Base-by-base conservation (phyloP, 2,113 vertebrate species). In the Hyaena hyaena region DNA sequence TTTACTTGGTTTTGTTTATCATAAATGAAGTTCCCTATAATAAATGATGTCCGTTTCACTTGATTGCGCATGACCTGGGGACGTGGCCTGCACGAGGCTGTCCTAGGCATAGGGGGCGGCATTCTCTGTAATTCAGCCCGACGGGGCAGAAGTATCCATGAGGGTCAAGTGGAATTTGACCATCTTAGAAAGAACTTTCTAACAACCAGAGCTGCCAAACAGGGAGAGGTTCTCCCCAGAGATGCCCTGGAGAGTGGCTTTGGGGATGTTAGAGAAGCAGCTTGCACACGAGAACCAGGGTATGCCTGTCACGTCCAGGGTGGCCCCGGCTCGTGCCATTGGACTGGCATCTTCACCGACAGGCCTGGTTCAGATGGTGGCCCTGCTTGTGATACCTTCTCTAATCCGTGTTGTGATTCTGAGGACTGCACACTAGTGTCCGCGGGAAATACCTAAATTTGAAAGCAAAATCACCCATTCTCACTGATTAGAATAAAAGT, bases 271-370 rank as follows among this genome's bases (percentile, higher is more conserved):
- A 5, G 6, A 43, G 26, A 43, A 10, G 86, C 1, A 0, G 4
- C 14, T 48, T 11, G 7, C 2, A 5, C 53, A 0, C 23, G 14
- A 2, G 53, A 80, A 66, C 65, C 53, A 28, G 7, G 68, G 12
- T 39, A 9, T 19, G 8, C 11, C 65, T 63, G 0, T 10, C 31
- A 2, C 21, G 1, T 33, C 45, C 21, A 15, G 12, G 8, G 0
- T 0, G 1, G 31, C 35, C 19, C 61, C 17, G 0, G 14, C 21
- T 21, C 28, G 23, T 14, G 15, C 84, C 71, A 7, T 11, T 43
- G 73, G 11, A 35, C 69, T 39, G 31, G 11, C 10, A 0, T 23
- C 21, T 10, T 35, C 45, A 14, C 11, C 16, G 5, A 16, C 48
- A 5, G 15, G 24, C 33, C 81, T 11, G 21, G 68, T 4, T 50